A percentile compares a stretch with the other conserved stretches of the same genome.
phyloP scores from a whole-genome alignment of 2,113 vertebrate genomes.

The Paradoxurus hermaphroditus region DNA sequence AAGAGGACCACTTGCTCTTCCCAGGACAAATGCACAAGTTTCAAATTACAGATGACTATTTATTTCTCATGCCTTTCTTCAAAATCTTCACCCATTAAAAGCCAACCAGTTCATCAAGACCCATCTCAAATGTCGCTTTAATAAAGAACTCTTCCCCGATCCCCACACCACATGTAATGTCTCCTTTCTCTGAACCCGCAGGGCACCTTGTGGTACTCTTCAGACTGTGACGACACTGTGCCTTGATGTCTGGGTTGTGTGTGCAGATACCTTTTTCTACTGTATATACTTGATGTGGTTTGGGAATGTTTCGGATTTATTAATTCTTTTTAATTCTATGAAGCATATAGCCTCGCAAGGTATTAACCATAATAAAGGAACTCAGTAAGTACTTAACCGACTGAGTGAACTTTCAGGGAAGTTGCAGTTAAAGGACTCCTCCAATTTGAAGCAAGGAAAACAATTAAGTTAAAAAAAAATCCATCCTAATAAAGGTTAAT shows the following conservation, averaged over 20 bases:
- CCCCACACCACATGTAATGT: background rate
- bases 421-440: background rate
- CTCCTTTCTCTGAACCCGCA: background rate
- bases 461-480: slow-evolving; percentile 19
- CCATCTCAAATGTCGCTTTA: background rate
- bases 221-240: background rate
- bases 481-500: background rate
- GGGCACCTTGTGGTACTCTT: background rate
- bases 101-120: background rate
- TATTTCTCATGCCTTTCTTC: background rate
- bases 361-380: background rate
- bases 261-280: background rate
- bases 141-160: background rate
- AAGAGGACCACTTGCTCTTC: background rate
- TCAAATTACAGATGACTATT: background rate
- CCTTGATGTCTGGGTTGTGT: background rate
- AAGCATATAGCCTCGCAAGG: background rate
- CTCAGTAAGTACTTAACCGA: background rate
- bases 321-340: background rate
- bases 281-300: background rate
- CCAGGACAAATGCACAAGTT: background rate
- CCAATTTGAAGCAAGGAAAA: background rate
- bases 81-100: background rate
- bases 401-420: background rate
- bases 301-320: background rate